Evolutionary conservation across 1,140 invertebrate species (phyloP).

Genomic region (Odontomachus brunneus): DNA sequence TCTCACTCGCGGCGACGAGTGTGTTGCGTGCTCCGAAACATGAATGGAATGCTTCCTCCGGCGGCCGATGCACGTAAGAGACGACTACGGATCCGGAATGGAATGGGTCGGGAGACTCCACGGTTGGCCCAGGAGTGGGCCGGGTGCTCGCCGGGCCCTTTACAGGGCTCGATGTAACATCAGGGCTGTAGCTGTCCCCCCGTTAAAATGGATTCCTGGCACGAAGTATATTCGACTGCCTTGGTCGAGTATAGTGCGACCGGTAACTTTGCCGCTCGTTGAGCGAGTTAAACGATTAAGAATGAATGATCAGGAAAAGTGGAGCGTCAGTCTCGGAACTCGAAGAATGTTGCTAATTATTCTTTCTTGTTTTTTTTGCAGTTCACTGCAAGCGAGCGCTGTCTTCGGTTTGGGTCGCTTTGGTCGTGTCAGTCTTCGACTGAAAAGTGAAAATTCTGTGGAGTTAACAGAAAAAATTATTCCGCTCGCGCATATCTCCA

Average conservation of each 20-base stretch:
- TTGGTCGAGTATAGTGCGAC: too few relatives aligned
- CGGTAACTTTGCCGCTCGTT: too few relatives aligned
- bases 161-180: slow-evolving; percentile 10
- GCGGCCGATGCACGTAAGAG: slow-evolving; percentile 74
- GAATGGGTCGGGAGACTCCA: slow-evolving; percentile 67
- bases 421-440: too few relatives aligned
- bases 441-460: neutral
- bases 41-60: slow-evolving; percentile 81
- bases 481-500: slow-evolving; percentile 30
- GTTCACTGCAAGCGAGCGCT: too few relatives aligned
- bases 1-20: slow-evolving; percentile 55
- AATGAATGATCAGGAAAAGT: too few relatives aligned
- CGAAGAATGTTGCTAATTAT: too few relatives aligned
- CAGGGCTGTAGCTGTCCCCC: slow-evolving; percentile 34
- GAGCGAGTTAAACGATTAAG: too few relatives aligned
- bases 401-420: too few relatives aligned
- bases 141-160: slow-evolving; percentile 64
- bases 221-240: neutral
- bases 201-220: too few relatives aligned
- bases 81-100: slow-evolving; percentile 69
- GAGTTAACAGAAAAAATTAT: slow-evolving; percentile 32
- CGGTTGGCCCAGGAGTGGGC: slow-evolving; percentile 68
- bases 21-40: slow-evolving; percentile 74
- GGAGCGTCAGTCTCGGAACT: too few relatives aligned
- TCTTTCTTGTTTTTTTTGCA: too few relatives aligned